Conservation (phyloP, 2,888 invertebrate genomes). For the Stegana nigrithorax region DNA sequence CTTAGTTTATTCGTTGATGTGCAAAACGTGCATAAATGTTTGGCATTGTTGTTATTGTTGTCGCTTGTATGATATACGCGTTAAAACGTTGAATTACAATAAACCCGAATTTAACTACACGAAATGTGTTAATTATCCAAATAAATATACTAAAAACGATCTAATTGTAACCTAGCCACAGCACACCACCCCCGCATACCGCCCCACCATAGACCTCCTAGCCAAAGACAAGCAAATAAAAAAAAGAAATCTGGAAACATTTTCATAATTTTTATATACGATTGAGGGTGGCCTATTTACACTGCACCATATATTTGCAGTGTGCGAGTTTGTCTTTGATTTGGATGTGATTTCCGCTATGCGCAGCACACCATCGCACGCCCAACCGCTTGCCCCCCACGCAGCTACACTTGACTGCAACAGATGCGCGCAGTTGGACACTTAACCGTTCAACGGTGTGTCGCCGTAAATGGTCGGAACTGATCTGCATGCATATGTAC, state of each 20-base stretch:
- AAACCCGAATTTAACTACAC: constrained; percentile 54
- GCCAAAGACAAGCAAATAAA: background rate
- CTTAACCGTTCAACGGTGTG: too few relatives aligned
- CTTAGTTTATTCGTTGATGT: too few relatives aligned
- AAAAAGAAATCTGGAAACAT: background rate
- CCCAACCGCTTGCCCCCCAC: background rate
- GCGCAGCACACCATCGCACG: background rate
- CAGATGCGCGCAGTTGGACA: too few relatives aligned
- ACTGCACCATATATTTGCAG: too few relatives aligned
- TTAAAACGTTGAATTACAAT: constrained; percentile 46
- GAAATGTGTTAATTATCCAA: constrained; percentile 53
- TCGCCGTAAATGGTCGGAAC: too few relatives aligned
- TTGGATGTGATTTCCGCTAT: too few relatives aligned
- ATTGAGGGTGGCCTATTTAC: too few relatives aligned
- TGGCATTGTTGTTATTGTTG: constrained; percentile 3
- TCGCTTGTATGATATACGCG: background rate
- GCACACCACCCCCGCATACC: too few relatives aligned
- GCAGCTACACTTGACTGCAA: too few relatives aligned
- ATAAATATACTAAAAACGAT: constrained; percentile 56
- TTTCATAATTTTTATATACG: background rate
- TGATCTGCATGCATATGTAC: background rate
- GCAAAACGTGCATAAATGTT: constrained; percentile 15
- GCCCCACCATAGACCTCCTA: too few relatives aligned
- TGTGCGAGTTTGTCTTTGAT: too few relatives aligned
- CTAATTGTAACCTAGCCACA: too few relatives aligned